phyloP scores from a whole-genome alignment of 2,888 invertebrate species.

The Caenorhabditis plicata region DNA sequence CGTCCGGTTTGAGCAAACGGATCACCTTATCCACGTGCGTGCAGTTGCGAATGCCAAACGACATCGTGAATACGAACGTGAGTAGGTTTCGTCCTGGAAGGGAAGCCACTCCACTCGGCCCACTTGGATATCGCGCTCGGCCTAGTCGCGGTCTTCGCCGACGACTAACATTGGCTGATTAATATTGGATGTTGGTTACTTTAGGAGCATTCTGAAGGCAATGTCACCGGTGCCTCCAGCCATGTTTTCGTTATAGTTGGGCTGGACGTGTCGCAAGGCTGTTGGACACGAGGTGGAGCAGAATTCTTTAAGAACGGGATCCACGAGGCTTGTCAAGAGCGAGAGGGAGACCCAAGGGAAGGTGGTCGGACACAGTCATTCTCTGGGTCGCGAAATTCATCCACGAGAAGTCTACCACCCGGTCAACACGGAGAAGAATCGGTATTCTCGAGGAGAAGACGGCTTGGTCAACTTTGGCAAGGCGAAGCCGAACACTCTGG shows the following conservation, averaged over 20 bases:
- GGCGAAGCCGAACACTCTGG: too few relatives aligned
- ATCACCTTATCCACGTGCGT: slow-evolving; percentile 86
- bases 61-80: slow-evolving; percentile 93
- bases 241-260: slow-evolving; percentile 78
- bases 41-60: slow-evolving; percentile 94
- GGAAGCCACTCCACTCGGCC: slow-evolving; percentile 72
- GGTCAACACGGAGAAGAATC: too few relatives aligned
- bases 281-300: too few relatives aligned
- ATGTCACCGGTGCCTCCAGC: slow-evolving; percentile 99
- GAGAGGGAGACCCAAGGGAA: too few relatives aligned
- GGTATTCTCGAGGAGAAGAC: too few relatives aligned
- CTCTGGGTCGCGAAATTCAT: too few relatives aligned
- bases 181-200: slow-evolving; percentile 72
- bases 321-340: too few relatives aligned
- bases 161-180: slow-evolving; percentile 87
- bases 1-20: slow-evolving; percentile 87
- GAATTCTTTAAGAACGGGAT: too few relatives aligned
- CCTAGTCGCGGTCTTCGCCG: slow-evolving; percentile 76
- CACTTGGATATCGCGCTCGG: slow-evolving; percentile 32
- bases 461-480: too few relatives aligned
- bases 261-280: too few relatives aligned
- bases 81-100: slow-evolving; percentile 77
- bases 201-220: slow-evolving; percentile 78
- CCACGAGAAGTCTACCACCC: too few relatives aligned
- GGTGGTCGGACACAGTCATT: too few relatives aligned